A percentile compares a stretch with the other conserved stretches of the same genome.
Conservation (phyloP, 2,797 vertebrate species). For the Spea hammondii region DNA sequence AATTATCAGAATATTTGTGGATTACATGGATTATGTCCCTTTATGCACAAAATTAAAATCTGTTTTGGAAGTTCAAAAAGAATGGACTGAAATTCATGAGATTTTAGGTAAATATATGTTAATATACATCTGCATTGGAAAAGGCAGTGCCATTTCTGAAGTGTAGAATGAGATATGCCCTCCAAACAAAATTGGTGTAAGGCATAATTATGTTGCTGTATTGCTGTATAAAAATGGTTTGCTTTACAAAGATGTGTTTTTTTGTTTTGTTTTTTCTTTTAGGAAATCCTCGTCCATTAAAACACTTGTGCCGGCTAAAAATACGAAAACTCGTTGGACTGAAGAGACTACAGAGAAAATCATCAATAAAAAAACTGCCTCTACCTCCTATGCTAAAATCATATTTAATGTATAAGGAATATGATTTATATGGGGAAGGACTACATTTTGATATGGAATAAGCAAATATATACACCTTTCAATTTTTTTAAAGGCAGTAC, state of each 20-base stretch:
- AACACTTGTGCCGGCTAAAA: conserved; percentile 78
- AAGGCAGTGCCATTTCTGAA: too few species aligned
- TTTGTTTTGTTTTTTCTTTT: conserved; percentile 40
- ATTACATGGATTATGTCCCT: conserved; percentile 77
- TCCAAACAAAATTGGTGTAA: too few species aligned
- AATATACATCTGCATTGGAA: too few species aligned
- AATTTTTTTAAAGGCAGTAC: not conserved
- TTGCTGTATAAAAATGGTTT: not conserved
- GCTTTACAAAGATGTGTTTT: not conserved
- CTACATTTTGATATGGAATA: conserved; percentile 57
- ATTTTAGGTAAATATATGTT: conserved; percentile 68
- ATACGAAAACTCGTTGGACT: conserved; percentile 76
- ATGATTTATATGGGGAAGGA: conserved; percentile 73
- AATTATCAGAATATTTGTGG: conserved; percentile 72
- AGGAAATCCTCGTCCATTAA: conserved; percentile 80
- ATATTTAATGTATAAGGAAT: conserved; percentile 81
- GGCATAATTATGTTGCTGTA: too few species aligned
- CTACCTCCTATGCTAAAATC: conserved; percentile 74
- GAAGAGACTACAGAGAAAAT: conserved; percentile 64
- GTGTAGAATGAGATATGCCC: not conserved
- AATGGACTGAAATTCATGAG: conserved; percentile 75
- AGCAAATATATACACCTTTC: not conserved
- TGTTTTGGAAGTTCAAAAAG: conserved; percentile 71
- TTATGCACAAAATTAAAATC: conserved; percentile 76
- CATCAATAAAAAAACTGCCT: conserved; percentile 65